These are phyloP conservation scores for Melanostoma scalare DNA, from an alignment of 2,888 invertebrate species.

Conservation along the genomic window DNA sequence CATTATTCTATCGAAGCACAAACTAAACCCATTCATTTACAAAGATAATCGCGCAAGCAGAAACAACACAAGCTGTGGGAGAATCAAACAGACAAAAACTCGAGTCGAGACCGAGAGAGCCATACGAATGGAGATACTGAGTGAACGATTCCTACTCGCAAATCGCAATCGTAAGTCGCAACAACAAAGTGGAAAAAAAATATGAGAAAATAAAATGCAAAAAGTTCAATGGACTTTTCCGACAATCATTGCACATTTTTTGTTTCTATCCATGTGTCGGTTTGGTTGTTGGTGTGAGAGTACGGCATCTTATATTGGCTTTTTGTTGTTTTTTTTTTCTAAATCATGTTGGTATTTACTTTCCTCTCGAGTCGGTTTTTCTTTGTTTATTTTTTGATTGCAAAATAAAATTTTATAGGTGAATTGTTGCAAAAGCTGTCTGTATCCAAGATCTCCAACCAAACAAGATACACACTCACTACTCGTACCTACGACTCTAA, in stretches of 20 bases:
- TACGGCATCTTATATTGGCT: slow-evolving; percentile 33
- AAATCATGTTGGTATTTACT: slow-evolving; percentile 62
- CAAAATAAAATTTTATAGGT: slow-evolving; percentile 67
- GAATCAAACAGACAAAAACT: slow-evolving; percentile 21
- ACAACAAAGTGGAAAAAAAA: slow-evolving; percentile 12
- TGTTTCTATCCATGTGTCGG: slow-evolving; percentile 8
- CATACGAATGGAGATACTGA: slow-evolving; percentile 12
- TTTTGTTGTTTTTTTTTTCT: slow-evolving; percentile 41
- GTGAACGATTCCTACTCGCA: slow-evolving; percentile 12
- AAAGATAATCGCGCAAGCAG: slow-evolving; percentile 41
- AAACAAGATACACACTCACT: slow-evolving; percentile 13
- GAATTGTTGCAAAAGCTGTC: slow-evolving; percentile 67
- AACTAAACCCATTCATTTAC: slow-evolving; percentile 19
- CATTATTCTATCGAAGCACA: slow-evolving; percentile 16
- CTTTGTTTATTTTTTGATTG: slow-evolving; percentile 46
- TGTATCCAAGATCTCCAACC: slow-evolving; percentile 32
- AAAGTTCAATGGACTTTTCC: slow-evolving; percentile 73
- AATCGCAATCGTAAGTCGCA: neutral
- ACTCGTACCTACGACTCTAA: too few relatives aligned
- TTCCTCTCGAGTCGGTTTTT: slow-evolving; percentile 21
- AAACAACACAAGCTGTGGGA: slow-evolving; percentile 13
- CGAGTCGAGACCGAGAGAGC: slow-evolving; percentile 11
- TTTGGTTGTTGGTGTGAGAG: neutral
- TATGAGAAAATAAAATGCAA: slow-evolving; percentile 57
- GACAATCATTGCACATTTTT: slow-evolving; percentile 46